A percentile compares a stretch with the other conserved stretches of the same genome.
Conservation (phyloP, 2,888 invertebrate genomes). For the Adelognathus sp. region DNA sequence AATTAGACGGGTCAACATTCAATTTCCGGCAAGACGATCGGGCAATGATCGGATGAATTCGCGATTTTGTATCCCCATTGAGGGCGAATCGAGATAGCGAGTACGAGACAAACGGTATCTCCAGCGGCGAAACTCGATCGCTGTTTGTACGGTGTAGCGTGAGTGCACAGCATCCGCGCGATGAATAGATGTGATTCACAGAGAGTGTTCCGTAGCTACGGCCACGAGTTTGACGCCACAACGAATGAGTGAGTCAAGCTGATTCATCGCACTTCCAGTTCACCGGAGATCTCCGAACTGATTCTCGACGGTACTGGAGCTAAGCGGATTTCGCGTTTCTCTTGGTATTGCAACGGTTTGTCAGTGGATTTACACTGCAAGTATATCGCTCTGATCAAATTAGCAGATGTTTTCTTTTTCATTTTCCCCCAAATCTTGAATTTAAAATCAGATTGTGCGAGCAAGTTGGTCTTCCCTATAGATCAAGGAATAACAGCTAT, state of each 20-base stretch:
- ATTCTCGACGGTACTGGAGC: slow-evolving; percentile 24
- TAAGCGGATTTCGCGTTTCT: slow-evolving; percentile 39
- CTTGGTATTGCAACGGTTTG: background rate
- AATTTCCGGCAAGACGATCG: slow-evolving; percentile 68
- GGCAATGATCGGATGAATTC: slow-evolving; percentile 46
- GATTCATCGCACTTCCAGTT: slow-evolving; percentile 38
- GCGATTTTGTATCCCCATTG: slow-evolving; percentile 30
- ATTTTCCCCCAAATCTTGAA: too few species aligned
- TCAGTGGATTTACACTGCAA: background rate
- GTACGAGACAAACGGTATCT: background rate
- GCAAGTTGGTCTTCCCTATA: too few species aligned
- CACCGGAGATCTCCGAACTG: background rate
- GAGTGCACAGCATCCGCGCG: background rate
- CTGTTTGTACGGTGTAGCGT: background rate
- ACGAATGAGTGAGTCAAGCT: slow-evolving; percentile 42
- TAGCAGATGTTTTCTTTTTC: too few species aligned
- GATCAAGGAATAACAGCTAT: too few species aligned
- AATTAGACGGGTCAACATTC: slow-evolving; percentile 71
- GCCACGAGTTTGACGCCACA: slow-evolving; percentile 35
- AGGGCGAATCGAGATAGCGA: background rate
- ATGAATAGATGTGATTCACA: slow-evolving; percentile 60
- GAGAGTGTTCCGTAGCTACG: background rate
- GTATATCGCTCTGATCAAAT: background rate
- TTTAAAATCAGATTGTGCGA: too few species aligned
- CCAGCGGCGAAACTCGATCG: slow-evolving; percentile 16